phyloP scores from a whole-genome alignment of 1,140 invertebrate genomes.

The Lamellibrachia luymesi region DNA sequence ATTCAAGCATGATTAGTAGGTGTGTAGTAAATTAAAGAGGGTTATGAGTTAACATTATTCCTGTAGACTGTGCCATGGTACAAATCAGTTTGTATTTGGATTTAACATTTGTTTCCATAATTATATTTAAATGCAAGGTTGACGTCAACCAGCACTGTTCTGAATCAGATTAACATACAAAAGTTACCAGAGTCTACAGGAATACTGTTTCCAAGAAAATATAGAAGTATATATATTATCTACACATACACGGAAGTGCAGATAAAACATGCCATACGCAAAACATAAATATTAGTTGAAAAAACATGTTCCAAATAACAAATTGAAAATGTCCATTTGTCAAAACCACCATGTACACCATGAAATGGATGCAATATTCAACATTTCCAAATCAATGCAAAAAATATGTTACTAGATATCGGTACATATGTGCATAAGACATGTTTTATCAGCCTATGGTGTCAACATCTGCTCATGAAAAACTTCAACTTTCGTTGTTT shows the following conservation, averaged over 20 bases:
- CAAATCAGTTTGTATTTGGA: background rate
- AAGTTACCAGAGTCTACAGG: background rate
- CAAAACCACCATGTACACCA: background rate
- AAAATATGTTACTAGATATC: background rate
- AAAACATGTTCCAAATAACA: background rate
- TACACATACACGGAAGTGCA: background rate
- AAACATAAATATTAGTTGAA: background rate
- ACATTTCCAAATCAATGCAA: background rate
- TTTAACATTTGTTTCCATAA: background rate
- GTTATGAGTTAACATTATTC: background rate
- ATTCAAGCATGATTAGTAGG: background rate
- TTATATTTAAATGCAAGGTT: background rate
- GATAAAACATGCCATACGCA: background rate
- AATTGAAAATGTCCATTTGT: background rate
- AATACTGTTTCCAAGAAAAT: background rate
- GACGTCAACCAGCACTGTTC: too few relatives aligned
- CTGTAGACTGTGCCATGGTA: background rate
- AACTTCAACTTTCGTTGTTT: too few relatives aligned
- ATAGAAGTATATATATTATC: too few relatives aligned
- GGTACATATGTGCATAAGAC: background rate
- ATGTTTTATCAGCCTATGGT: background rate
- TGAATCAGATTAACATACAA: background rate
- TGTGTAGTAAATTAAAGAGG: background rate
- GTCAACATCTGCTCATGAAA: too few relatives aligned
- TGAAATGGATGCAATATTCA: background rate